phyloP scores from a whole-genome alignment of 2,888 invertebrate genomes.

The Eledona agricola region DNA sequence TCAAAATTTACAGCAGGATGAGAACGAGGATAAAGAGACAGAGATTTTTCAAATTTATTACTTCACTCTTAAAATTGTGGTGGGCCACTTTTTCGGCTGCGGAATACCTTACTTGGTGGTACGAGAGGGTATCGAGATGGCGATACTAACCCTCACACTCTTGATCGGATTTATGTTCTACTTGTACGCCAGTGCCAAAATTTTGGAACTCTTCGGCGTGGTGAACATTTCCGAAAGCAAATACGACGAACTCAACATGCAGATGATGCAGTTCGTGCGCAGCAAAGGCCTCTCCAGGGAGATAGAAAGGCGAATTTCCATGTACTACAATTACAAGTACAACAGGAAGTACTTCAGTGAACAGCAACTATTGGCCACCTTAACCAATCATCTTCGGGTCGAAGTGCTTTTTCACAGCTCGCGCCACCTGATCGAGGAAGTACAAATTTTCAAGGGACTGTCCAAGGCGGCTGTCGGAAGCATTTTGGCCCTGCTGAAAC shows the following conservation, averaged over 20 bases:
- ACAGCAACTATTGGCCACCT: neutral
- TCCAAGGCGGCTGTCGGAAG: conserved; percentile 2
- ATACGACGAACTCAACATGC: conserved; percentile 14
- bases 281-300: conserved; percentile 3
- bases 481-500: conserved; percentile 13
- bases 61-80: neutral
- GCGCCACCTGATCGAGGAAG: conserved; percentile 4
- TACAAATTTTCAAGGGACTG: conserved; percentile 15
- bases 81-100: conserved; percentile 5
- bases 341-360: conserved; percentile 14
- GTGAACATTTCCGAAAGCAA: conserved; percentile 20
- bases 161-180: conserved; percentile 2
- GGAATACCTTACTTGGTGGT: neutral
- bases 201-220: conserved; percentile 6
- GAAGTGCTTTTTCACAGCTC: conserved; percentile 12
- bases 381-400: conserved; percentile 9
- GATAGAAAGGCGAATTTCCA: conserved; percentile 5
- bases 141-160: conserved; percentile 1
- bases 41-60: neutral
- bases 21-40: neutral
- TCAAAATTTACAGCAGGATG: neutral
- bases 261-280: conserved; percentile 8
- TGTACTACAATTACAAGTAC: conserved; percentile 20
- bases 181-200: neutral
- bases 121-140: neutral